These are phyloP conservation scores for Atethmia centrago DNA, from an alignment of 2,888 invertebrate genomes.

Conservation along the genomic window DNA sequence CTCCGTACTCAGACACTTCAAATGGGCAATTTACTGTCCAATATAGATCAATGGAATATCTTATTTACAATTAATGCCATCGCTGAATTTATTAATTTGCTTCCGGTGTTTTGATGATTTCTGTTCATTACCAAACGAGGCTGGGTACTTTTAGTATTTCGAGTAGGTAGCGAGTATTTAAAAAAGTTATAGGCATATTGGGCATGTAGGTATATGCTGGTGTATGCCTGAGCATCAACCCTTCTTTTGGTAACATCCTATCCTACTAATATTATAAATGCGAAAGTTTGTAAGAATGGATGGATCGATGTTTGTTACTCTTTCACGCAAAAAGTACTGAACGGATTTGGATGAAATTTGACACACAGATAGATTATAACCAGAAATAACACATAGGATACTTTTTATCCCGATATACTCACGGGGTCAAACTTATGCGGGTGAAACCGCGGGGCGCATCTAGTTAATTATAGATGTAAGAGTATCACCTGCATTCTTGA, in stretches of 20 bases:
- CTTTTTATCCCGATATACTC: no score
- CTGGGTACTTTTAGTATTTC: not conserved
- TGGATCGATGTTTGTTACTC: no score
- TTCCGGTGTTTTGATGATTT: constrained; percentile 27
- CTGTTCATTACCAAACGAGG: not conserved
- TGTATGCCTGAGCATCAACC: not conserved
- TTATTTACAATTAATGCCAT: constrained; percentile 48
- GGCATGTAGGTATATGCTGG: no score
- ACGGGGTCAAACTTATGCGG: no score
- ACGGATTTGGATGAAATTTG: no score
- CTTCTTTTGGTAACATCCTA: not conserved
- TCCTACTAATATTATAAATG: no score
- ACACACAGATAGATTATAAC: no score
- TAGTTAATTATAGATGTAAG: no score
- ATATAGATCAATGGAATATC: constrained; percentile 64
- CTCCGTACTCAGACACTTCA: constrained; percentile 62
- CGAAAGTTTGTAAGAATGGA: no score
- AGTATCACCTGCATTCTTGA: not conserved
- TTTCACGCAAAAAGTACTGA: no score
- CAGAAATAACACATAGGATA: no score
- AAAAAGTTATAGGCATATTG: not conserved
- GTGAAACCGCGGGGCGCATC: no score
- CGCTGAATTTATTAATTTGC: constrained; percentile 28
- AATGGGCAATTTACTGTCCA: constrained; percentile 59
- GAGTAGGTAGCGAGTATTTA: not conserved